phyloP scores from a whole-genome alignment of 2,888 invertebrate species.

The Ennomos erosarius region DNA sequence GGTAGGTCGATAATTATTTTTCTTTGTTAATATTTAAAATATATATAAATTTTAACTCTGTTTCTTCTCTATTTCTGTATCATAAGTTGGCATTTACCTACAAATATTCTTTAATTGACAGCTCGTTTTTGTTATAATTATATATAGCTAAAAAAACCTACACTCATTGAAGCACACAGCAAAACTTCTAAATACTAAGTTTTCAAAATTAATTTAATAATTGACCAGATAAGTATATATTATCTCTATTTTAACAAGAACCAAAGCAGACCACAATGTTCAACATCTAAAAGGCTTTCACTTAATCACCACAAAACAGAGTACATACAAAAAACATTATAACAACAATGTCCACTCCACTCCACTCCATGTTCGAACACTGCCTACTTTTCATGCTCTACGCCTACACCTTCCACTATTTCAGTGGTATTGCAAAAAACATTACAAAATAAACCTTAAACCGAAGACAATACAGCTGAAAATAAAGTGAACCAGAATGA shows the following conservation, averaged over 20 bases:
- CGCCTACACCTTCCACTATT: constrained; percentile 82
- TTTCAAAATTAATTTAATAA: no score
- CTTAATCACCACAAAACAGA: constrained; percentile 1
- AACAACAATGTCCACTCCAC: constrained; percentile 72
- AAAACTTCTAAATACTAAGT: no score
- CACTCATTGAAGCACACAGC: no score
- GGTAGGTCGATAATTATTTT: neutral
- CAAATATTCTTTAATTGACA: no score
- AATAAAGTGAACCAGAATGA: constrained; percentile 43
- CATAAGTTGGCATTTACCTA: no score
- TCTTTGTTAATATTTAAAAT: neutral
- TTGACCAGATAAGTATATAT: no score
- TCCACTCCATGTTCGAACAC: constrained; percentile 69
- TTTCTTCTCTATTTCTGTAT: no score
- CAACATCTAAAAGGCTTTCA: no score
- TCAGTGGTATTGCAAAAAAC: constrained; percentile 69
- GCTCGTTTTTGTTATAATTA: no score
- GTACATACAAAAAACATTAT: constrained; percentile 37
- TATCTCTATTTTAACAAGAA: no score
- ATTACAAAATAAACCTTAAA: constrained; percentile 64
- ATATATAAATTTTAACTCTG: neutral
- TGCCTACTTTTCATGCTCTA: constrained; percentile 84
- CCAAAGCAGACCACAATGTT: no score
- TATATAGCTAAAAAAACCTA: no score
- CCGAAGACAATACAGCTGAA: constrained; percentile 52